Percentiles rank a stretch among this genome's conserved stretches.
Evolutionary conservation across 2,113 vertebrate genomes (phyloP).

Genomic region (Periophthalmodon schlosseri): DNA sequence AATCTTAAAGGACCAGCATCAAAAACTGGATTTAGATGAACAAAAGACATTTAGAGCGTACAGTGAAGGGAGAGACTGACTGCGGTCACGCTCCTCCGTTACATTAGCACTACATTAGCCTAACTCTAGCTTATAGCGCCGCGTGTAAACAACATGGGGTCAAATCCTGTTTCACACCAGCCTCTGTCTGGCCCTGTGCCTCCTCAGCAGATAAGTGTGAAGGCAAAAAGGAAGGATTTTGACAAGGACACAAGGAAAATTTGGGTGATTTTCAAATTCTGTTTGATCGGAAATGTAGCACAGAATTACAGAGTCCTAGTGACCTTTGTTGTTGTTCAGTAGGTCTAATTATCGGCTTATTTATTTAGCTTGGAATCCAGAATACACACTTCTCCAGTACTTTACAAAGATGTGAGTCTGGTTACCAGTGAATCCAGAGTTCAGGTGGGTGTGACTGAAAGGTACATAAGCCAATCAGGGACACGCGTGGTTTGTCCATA

Average conservation of each 20-base stretch:
- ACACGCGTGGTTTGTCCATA: too few species aligned
- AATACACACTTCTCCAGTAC: too few species aligned
- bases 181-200: slow-evolving; percentile 39
- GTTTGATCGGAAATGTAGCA: background rate
- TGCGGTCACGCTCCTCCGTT: slow-evolving; percentile 47
- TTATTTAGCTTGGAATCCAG: too few species aligned
- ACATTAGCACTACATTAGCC: slow-evolving; percentile 39
- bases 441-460: too few species aligned
- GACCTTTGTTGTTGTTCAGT: background rate
- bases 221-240: background rate
- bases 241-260: background rate
- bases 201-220: background rate
- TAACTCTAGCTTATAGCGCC: slow-evolving; percentile 43
- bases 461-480: too few species aligned
- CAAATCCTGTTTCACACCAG: slow-evolving; percentile 71
- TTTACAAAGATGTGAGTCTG: too few species aligned
- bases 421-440: too few species aligned
- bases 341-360: background rate
- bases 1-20: slow-evolving; percentile 38
- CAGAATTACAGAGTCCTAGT: background rate
- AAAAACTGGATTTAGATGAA: slow-evolving; percentile 67
- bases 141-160: slow-evolving; percentile 46
- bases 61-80: slow-evolving; percentile 34
- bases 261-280: background rate
- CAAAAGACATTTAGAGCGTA: slow-evolving; percentile 39